Conservation (phyloP, 2,797 vertebrate species). For the Acomys russatus region DNA sequence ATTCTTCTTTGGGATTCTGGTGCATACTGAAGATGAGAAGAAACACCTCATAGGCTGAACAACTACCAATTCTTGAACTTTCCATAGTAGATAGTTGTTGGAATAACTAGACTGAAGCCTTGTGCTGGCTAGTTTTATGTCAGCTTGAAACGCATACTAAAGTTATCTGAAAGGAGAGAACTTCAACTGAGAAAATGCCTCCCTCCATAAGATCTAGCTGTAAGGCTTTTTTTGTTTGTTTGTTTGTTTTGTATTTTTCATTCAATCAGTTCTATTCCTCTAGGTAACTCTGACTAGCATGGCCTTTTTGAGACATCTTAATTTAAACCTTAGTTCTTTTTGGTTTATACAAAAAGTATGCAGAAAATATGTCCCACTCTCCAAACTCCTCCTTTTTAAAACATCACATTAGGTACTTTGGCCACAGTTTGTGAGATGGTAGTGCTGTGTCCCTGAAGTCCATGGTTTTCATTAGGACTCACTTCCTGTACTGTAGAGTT, state of each 20-base stretch:
- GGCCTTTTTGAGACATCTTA: not conserved
- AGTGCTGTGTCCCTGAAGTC: not conserved
- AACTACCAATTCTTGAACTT: no score
- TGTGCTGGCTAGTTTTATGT: not conserved
- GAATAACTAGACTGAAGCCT: no score
- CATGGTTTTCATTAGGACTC: not conserved
- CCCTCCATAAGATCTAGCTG: not conserved
- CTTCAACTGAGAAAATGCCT: not conserved
- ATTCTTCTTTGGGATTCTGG: no score
- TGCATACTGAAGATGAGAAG: no score
- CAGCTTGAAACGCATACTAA: not conserved
- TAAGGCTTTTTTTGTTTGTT: not conserved
- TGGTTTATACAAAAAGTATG: constrained; percentile 51
- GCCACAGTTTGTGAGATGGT: constrained; percentile 2
- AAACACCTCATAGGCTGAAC: no score
- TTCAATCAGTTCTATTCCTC: not conserved
- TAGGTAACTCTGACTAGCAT: not conserved
- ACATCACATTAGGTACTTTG: not conserved
- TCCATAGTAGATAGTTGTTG: no score
- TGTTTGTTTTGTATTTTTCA: no score
- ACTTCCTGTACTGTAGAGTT: not conserved
- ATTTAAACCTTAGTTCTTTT: not conserved
- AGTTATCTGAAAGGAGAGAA: not conserved
- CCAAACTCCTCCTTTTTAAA: not conserved
- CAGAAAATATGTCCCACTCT: not conserved